Conservation (phyloP, 2,113 vertebrate genomes). For the Hirundichthys speculiger region DNA sequence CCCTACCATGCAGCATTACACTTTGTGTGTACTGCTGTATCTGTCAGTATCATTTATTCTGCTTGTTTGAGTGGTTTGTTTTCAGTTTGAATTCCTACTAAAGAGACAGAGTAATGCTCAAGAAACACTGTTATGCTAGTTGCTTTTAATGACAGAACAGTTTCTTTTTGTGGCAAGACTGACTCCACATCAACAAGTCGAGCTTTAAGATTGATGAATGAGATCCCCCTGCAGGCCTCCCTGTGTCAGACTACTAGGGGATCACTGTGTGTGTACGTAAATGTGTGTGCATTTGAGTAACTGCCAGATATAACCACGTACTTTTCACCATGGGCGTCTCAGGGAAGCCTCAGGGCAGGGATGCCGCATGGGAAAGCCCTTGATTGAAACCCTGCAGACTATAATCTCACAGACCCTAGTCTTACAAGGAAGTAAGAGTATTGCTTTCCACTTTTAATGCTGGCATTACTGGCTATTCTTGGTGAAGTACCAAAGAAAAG, state of each 20-base stretch:
- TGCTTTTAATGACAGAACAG: constrained; percentile 66
- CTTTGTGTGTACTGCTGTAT: constrained; percentile 2
- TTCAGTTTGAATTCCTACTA: constrained; percentile 42
- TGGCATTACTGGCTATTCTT: constrained; percentile 11
- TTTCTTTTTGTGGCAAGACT: constrained; percentile 62
- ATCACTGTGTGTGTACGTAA: constrained; percentile 28
- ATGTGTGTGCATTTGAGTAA: constrained; percentile 13
- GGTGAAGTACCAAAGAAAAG: constrained; percentile 17
- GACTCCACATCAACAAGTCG: constrained; percentile 62
- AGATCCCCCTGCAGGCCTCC: constrained; percentile 57
- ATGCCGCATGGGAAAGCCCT: constrained; percentile 70
- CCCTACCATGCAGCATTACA: background rate
- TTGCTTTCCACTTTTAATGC: constrained; percentile 56
- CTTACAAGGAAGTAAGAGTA: constrained; percentile 56
- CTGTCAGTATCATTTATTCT: constrained; percentile 16
- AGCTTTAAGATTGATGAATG: constrained; percentile 71
- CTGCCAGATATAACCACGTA: constrained; percentile 61
- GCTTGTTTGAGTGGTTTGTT: constrained; percentile 16
- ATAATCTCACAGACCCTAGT: constrained; percentile 57
- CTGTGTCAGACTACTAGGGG: constrained; percentile 50
- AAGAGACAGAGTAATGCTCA: constrained; percentile 33
- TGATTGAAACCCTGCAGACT: constrained; percentile 62
- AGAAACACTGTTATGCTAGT: constrained; percentile 54
- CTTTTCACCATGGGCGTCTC: constrained; percentile 62
- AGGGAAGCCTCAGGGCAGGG: constrained; percentile 60